These are phyloP conservation scores for Styela clava DNA, from an alignment of 23 tunicate genomes.

Conservation along the genomic window DNA sequence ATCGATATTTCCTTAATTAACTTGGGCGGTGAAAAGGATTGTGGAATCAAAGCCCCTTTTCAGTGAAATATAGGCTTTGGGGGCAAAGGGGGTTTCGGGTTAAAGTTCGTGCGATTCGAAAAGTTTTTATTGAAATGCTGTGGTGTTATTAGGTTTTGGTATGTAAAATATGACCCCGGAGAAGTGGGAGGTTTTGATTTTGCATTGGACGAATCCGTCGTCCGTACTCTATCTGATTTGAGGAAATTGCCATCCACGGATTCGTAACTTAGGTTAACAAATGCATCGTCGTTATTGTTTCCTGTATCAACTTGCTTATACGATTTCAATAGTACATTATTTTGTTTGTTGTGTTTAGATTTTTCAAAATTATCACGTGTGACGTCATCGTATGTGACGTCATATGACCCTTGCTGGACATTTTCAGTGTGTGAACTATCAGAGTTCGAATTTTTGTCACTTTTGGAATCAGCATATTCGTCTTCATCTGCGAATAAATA, in stretches of 20 bases:
- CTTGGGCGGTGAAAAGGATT: no score
- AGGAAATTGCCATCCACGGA: not conserved
- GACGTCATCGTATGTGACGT: not conserved
- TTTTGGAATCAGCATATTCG: not conserved
- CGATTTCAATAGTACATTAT: not conserved
- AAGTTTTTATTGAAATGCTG: not conserved
- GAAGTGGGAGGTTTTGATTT: not conserved
- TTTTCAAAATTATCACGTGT: not conserved
- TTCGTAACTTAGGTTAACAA: no score
- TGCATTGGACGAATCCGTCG: conserved; percentile 10
- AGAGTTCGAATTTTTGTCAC: not conserved
- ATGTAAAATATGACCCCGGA: not conserved
- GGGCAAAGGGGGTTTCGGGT: conserved; percentile 20
- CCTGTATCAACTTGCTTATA: no score
- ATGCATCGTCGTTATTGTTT: no score
- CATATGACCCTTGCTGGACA: conserved; percentile 8
- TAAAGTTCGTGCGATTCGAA: conserved; percentile 3
- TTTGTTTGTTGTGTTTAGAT: no score
- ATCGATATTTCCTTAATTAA: no score
- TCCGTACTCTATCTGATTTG: not conserved
- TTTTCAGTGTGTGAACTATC: not conserved
- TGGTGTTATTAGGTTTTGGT: conserved; percentile 20
- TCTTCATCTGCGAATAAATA: not conserved
- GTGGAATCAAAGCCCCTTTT: no score
- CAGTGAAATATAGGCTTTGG: conserved; percentile 31